A percentile compares a stretch with the other conserved stretches of the same genome.
These are phyloP conservation scores for Xerus inauris DNA, from an alignment of 2,113 vertebrate genomes.

Conservation along the genomic window DNA sequence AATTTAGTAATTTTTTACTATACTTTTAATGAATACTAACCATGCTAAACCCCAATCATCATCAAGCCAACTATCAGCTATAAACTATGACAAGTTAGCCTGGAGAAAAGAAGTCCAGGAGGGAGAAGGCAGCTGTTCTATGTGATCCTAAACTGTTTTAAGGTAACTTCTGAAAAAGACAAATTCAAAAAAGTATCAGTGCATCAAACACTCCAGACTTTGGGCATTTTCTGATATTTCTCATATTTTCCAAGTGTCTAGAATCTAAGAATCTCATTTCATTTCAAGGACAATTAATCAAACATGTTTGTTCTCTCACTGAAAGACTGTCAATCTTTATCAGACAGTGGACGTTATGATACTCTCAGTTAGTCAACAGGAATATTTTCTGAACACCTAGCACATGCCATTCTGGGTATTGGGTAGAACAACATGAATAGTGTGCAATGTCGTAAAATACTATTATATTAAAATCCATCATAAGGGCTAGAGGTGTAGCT, in stretches of 20 bases:
- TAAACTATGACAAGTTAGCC: background rate
- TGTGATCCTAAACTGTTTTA: background rate
- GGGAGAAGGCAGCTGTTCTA: background rate
- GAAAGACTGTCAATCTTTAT: background rate
- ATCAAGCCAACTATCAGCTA: background rate
- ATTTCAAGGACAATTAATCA: constrained; percentile 13
- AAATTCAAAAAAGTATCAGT: background rate
- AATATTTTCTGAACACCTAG: background rate
- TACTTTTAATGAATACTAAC: constrained; percentile 31
- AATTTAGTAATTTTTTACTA: constrained; percentile 34
- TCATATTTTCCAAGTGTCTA: background rate
- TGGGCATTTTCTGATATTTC: background rate
- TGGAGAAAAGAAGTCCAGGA: background rate
- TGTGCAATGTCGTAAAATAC: background rate
- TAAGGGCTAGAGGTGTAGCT: background rate
- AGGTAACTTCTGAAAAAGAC: background rate
- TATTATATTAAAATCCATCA: background rate
- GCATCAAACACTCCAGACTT: background rate
- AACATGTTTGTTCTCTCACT: background rate
- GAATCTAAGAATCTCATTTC: background rate
- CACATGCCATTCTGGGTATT: background rate
- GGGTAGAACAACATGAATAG: background rate
- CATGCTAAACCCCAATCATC: background rate
- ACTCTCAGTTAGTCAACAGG: background rate
- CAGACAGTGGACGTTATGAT: background rate